Evolutionary conservation across 2,888 invertebrate species (phyloP).

Genomic region (Monochamus alternatus): DNA sequence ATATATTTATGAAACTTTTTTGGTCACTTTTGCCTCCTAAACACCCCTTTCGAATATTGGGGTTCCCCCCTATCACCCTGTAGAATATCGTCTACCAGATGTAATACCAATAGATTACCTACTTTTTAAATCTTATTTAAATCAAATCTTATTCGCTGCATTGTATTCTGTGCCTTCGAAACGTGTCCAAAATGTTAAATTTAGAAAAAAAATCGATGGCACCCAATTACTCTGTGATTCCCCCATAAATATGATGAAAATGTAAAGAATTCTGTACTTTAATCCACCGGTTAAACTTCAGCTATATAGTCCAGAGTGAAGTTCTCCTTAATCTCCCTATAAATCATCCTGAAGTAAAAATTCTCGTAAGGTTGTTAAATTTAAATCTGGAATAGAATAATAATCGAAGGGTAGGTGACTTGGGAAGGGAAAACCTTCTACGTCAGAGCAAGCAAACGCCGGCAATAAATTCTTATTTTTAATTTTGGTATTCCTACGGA

Average conservation of each 20-base stretch:
- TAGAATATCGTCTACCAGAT: no score
- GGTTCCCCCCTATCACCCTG: no score
- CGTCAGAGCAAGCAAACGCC: slow-evolving; percentile 50
- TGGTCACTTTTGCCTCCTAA: no score
- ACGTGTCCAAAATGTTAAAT: slow-evolving; percentile 1
- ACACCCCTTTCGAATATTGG: no score
- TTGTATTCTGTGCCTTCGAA: background rate
- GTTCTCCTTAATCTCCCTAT: slow-evolving; percentile 43
- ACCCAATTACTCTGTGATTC: slow-evolving; percentile 11
- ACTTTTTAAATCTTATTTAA: no score
- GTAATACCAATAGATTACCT: no score
- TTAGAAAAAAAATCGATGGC: slow-evolving; percentile 3
- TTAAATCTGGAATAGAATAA: slow-evolving; percentile 60
- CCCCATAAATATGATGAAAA: slow-evolving; percentile 22
- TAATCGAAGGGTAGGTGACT: slow-evolving; percentile 53
- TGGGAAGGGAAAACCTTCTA: slow-evolving; percentile 42
- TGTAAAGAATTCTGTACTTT: slow-evolving; percentile 14
- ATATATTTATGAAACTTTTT: no score
- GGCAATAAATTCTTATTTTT: slow-evolving; percentile 58
- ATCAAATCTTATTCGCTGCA: no score
- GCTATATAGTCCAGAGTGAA: slow-evolving; percentile 28
- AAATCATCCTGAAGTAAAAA: slow-evolving; percentile 56
- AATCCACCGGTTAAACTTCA: slow-evolving; percentile 27
- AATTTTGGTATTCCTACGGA: slow-evolving; percentile 55
- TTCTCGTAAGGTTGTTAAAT: slow-evolving; percentile 57